Percentiles rank a stretch among this genome's conserved stretches.
Conservation (phyloP, 2,888 invertebrate species). For the Aricia artaxerxes region DNA sequence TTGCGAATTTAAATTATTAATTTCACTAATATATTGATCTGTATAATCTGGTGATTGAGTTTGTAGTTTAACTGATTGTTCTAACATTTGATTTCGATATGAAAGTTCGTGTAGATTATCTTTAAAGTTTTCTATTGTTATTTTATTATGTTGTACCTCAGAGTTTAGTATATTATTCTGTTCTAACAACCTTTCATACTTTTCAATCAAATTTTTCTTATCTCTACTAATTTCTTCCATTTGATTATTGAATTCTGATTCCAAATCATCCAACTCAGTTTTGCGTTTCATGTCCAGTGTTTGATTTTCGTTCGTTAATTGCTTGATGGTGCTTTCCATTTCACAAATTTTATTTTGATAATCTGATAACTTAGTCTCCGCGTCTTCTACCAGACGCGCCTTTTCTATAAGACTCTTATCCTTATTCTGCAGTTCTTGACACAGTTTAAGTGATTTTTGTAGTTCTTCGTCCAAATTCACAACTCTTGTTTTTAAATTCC, state of each 20-base stretch:
- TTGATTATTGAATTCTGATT: constrained; percentile 70
- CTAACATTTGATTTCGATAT: constrained; percentile 58
- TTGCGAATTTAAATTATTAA: constrained; percentile 77
- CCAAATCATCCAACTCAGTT: constrained; percentile 68
- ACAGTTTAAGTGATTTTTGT: constrained; percentile 67
- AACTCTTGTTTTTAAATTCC: constrained; percentile 77
- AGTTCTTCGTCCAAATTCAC: constrained; percentile 76
- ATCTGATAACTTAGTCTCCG: constrained; percentile 56
- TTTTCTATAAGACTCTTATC: constrained; percentile 60
- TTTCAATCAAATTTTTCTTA: constrained; percentile 71
- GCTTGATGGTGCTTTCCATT: constrained; percentile 69
- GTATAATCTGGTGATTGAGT: constrained; percentile 63
- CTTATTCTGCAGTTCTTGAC: constrained; percentile 68
- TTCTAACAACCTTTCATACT: constrained; percentile 70
- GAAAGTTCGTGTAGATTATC: constrained; percentile 60
- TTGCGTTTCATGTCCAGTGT: constrained; percentile 66
- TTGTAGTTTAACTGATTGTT: constrained; percentile 48
- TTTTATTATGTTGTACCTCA: constrained; percentile 61
- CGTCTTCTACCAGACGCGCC: constrained; percentile 57
- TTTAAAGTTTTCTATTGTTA: constrained; percentile 58
- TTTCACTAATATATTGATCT: constrained; percentile 77
- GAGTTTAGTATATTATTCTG: constrained; percentile 67
- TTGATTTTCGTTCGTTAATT: constrained; percentile 60
- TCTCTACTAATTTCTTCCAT: constrained; percentile 72
- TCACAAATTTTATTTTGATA: constrained; percentile 63